Base-by-base conservation (phyloP, 2,888 invertebrate species). In the Platerodrilus igneus region DNA sequence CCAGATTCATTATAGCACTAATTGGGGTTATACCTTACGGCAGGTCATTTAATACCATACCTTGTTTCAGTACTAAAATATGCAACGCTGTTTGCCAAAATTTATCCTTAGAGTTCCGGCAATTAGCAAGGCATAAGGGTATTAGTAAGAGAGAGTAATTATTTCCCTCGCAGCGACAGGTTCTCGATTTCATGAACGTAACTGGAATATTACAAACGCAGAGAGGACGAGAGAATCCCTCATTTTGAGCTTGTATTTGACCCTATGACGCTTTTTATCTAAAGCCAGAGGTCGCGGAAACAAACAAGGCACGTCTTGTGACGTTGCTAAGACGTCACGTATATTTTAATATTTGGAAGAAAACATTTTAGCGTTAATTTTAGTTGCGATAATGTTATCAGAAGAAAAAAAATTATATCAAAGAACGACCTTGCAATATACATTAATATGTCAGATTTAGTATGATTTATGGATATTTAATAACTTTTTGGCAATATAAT, bases 291-390 rank as follows among this genome's bases (percentile, higher is more conserved):
- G 41, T 37, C 47, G 47, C 38, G 44, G 37, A 47, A 44, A 49
- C 49, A 44, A 49, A 47, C 47, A 49, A 47, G 49, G 44, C 49
- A 38, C 27, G 37, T 25, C 40, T 37, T 29, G 21, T 45, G 40
- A 45, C 45, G 45, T 41, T 21, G 9, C 13, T 21, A 10, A 44
- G 30, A 31, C 44, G 44, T 44, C 44, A 44, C 28, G 19, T 35
- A 14, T 17, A 39, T 34, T 28, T 28, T 22, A 33, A 35, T 27
- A 35, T 35, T 16, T 28, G 26, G 21, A 20, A 35, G 27, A 26
- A 35, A 28, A 33, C 31, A 31, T 25, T 33, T 33, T 33, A 25
- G 25, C 4, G 20, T 31, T 31, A 31, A 21, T 31, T 31, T 31
- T 31, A 31, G 31, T 20, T 15, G 31, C 22, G 22, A 21, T 22